A percentile compares a stretch with the other conserved stretches of the same genome.
Evolutionary conservation across 2,113 vertebrate species (phyloP).

Genomic region (Prunella himalayana): DNA sequence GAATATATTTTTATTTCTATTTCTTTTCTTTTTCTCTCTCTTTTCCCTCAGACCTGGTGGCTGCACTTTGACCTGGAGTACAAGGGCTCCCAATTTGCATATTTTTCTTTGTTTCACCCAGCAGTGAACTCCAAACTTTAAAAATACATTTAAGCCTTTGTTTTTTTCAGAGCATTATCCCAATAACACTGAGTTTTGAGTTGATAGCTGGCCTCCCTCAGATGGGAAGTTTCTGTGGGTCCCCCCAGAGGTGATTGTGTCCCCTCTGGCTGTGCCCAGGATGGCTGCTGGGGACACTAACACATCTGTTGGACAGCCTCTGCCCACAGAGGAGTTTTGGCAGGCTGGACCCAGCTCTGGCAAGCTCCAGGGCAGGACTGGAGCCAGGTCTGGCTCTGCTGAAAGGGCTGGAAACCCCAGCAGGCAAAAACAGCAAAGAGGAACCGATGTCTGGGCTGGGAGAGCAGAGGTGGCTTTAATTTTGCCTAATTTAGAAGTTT

Average conservation of each 20-base stretch:
- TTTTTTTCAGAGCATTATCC: not conserved
- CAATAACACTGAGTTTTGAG: not conserved
- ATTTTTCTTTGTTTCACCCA: not conserved
- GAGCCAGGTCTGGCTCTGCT: not conserved
- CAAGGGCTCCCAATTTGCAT: rapidly evolving
- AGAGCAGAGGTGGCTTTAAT: not conserved
- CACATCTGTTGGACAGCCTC: not conserved
- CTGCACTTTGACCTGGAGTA: not conserved
- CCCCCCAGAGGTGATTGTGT: rapidly evolving
- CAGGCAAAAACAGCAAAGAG: not conserved
- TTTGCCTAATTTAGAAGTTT: not conserved
- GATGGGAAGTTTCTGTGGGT: not conserved
- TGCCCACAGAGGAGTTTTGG: not conserved
- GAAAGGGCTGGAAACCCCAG: not conserved
- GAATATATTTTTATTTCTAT: not conserved
- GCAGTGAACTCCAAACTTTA: not conserved
- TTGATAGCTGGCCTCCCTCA: not conserved
- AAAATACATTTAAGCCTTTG: not conserved
- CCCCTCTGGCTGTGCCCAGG: not conserved
- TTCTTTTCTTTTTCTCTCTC: too few relatives aligned
- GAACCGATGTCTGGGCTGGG: not conserved
- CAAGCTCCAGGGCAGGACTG: not conserved
- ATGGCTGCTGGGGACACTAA: not conserved
- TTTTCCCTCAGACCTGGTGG: not conserved
- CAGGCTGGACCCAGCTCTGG: not conserved